Base-by-base conservation (phyloP, 2,113 vertebrate species). In the Podarcis muralis region DNA sequence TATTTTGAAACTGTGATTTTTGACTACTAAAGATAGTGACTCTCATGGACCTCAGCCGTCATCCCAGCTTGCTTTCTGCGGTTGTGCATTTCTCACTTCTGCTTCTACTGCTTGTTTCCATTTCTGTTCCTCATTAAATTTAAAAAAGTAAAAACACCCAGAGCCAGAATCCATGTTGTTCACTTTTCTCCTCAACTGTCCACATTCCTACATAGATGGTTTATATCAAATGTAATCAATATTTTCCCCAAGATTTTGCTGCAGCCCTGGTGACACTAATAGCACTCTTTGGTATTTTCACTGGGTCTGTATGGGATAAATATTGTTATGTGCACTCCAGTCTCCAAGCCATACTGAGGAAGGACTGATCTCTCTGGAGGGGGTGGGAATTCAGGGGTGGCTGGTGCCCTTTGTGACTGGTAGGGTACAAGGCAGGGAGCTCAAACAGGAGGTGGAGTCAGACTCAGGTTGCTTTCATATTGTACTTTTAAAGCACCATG, bases 61-160 rank as follows among this genome's bases (percentile, higher is more conserved):
- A 88, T 72, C 91, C 88, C 87, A 71, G 83, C 32, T 81, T 72
- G 40, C 71, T 82, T 53, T 75, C 72, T 0, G 1, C 43, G 88
- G 87, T 91, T 89, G 82, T 0, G 0, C 88, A 83, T 88, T 66
- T 37, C 90, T 90, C 5, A 0, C 78, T 86, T 93, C 92, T 89
- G 85, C 85, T 90, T 84, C 57, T 37, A 5, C 25, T 69, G 75
- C 86, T 84, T 66, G 0, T 11, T 90, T 91, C 82, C 0, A 4
- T 23, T 6, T 93, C 90, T 80, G 89, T 93, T 95, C 93, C 93
- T 89, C 89, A 75, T 86, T 72, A 12, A 30, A 30, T 95, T 90
- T 23, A 89, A 84, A 32, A 76, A 57, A 32, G 92, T 90, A 66
- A n/a, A 68, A 9, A 25, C 93, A 93, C 74, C 3, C 57, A 87